A percentile compares a stretch with the other conserved stretches of the same genome.
Evolutionary conservation across 1,140 invertebrate species (phyloP).

Genomic region (Musca vetustissima): DNA sequence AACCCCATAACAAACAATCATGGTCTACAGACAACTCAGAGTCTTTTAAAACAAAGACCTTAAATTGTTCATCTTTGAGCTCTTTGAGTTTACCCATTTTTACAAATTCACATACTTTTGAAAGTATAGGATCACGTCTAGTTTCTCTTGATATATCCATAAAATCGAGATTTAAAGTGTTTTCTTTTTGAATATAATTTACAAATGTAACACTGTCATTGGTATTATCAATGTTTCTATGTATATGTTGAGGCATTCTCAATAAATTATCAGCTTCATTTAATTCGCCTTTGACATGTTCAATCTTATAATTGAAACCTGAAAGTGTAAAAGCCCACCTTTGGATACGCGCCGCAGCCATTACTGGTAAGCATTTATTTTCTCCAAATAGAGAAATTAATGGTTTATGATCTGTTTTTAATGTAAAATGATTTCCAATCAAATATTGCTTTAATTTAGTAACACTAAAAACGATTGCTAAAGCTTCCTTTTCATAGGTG

Average conservation of each 20-base stretch:
- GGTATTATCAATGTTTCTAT: background rate
- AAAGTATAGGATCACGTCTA: no score
- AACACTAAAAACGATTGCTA: constrained; percentile 59
- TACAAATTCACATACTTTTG: no score
- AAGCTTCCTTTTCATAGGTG: constrained; percentile 60
- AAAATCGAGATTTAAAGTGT: constrained; percentile 14
- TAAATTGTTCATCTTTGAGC: constrained; percentile 27
- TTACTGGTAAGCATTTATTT: constrained; percentile 42
- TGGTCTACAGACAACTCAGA: constrained; percentile 34
- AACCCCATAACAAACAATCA: constrained; percentile 32
- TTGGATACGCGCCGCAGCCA: constrained; percentile 46
- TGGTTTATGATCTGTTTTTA: constrained; percentile 59
- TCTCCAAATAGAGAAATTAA: constrained; percentile 55
- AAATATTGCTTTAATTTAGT: constrained; percentile 61
- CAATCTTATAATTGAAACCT: constrained; percentile 49
- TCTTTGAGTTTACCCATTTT: constrained; percentile 17
- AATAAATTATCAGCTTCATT: constrained; percentile 29
- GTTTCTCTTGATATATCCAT: constrained; percentile 27
- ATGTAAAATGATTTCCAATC: constrained; percentile 57
- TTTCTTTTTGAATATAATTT: constrained; percentile 18
- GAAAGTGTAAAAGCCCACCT: constrained; percentile 48
- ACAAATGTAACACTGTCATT: constrained; percentile 15
- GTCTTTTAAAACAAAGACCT: constrained; percentile 28
- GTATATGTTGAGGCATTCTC: constrained; percentile 18
- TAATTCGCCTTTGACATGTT: constrained; percentile 34